Base-by-base conservation (phyloP, 2,113 vertebrate genomes). In the Megaleporinus macrocephalus region DNA sequence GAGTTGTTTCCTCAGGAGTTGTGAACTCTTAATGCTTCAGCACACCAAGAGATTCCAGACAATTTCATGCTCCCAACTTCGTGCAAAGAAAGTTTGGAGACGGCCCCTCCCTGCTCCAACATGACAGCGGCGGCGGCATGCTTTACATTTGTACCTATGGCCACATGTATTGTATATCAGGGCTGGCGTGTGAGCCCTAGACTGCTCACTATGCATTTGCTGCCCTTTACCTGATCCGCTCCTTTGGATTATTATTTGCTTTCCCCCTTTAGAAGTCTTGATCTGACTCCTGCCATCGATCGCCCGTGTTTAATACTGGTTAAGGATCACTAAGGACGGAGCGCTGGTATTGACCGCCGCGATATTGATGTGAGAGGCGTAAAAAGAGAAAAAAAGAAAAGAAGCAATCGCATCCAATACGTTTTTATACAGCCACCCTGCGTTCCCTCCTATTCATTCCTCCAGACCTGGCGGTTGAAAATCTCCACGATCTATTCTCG, bases 291-390 rank as follows among this genome's bases (percentile, higher is more conserved):
- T 15, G 44, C 41, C 27, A 84, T 84, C 6, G 83, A 84, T 76
- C 11, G 26, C 11, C 41, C 51, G 29, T 53, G 73, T 27, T 84
- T 80, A 80, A 84, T 84, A 63, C 83, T 68, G 76, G 82, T 66
- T 82, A 20, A 76, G 72, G 74, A 83, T 85, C 83, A 33, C 62
- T 82, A 61, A 73, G 85, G 85, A 88, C 59, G n/a, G 76, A 90
- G 76, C 88, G 85, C 1, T 85, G 86, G 89, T 88, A 90, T 91
- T 91, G 89, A 87, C 72, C 75, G 53, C 51, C 83, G 74, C 77
- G 82, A 85, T 77, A 77, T 83, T 74, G 75, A 85, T 87, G 84
- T 62, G 76, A 88, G 87, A 87, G 87, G 85, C n/a, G n/a, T n/a
- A n/a, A n/a, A n/a, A n/a, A 7, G 2, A 71, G 73, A 86, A 77